These are phyloP conservation scores for Ditula angustiorana DNA, from an alignment of 2,888 invertebrate genomes.

Conservation along the genomic window DNA sequence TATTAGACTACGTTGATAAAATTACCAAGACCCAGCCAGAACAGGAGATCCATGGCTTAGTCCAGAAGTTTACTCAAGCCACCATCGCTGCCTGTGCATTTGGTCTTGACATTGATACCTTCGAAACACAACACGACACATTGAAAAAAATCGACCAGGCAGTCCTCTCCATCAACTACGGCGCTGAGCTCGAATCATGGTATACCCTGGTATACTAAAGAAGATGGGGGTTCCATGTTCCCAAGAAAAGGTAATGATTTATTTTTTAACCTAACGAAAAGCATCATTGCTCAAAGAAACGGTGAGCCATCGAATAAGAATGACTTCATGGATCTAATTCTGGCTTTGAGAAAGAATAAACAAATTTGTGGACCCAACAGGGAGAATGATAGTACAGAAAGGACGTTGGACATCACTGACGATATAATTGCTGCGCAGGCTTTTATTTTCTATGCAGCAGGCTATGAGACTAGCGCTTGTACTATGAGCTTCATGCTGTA, in stretches of 20 bases:
- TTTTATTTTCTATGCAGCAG: slow-evolving; percentile 37
- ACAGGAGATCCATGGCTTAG: slow-evolving; percentile 28
- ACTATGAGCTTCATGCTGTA: slow-evolving; percentile 38
- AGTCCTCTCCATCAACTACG: slow-evolving; percentile 23
- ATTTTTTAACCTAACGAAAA: slow-evolving; percentile 16
- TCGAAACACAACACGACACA: slow-evolving; percentile 5
- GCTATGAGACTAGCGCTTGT: slow-evolving; percentile 36
- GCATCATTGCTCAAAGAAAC: slow-evolving; percentile 17
- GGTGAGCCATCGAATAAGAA: slow-evolving; percentile 23
- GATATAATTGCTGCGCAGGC: slow-evolving; percentile 37
- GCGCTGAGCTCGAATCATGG: slow-evolving; percentile 20
- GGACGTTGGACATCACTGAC: slow-evolving; percentile 24
- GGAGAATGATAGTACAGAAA: neutral
- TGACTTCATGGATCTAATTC: slow-evolving; percentile 39
- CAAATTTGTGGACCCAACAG: slow-evolving; percentile 12
- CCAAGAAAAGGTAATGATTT: slow-evolving; percentile 10
- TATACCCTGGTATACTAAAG: slow-evolving; percentile 34
- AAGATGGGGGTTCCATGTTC: slow-evolving; percentile 17
- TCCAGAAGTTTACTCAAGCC: slow-evolving; percentile 36
- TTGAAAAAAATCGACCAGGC: slow-evolving; percentile 26
- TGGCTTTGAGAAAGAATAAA: slow-evolving; percentile 25
- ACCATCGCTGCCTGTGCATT: slow-evolving; percentile 44
- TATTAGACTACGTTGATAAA: slow-evolving; percentile 13
- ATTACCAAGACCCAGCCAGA: neutral
- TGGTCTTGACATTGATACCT: slow-evolving; percentile 35